Conservation (phyloP, 2,888 invertebrate species). For the Cryptus viduatorius region DNA sequence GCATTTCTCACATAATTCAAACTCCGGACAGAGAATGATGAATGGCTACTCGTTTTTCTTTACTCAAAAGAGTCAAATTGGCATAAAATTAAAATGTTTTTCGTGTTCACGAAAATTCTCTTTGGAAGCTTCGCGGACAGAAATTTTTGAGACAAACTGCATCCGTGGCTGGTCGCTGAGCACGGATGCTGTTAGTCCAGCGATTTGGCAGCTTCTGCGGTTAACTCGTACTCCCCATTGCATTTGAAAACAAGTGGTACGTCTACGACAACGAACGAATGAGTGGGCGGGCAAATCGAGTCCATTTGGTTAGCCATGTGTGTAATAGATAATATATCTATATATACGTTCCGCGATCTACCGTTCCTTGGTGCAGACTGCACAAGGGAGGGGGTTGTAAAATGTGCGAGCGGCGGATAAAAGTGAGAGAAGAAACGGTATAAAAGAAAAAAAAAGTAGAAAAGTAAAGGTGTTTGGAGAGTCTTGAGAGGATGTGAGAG, state of each 20-base stretch:
- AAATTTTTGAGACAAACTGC: not conserved
- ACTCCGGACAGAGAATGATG: not conserved
- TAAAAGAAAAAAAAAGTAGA: constrained; percentile 18
- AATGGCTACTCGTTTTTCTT: not conserved
- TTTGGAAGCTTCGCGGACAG: not conserved
- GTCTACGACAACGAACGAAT: not conserved
- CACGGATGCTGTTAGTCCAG: not conserved
- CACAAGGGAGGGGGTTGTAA: not conserved
- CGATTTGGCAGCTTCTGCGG: not conserved
- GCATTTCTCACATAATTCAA: not conserved
- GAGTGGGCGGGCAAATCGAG: constrained; percentile 16
- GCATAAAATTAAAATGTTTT: not conserved
- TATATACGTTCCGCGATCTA: not conserved
- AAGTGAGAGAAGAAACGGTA: not conserved
- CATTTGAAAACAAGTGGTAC: not conserved
- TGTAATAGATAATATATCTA: not conserved
- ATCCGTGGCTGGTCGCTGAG: not conserved
- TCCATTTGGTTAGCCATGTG: constrained; percentile 7
- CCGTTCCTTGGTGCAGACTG: not conserved
- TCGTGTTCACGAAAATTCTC: not conserved
- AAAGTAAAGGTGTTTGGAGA: constrained; percentile 35
- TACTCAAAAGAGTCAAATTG: not conserved
- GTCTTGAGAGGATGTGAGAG: constrained; percentile 1
- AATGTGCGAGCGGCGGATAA: not conserved
- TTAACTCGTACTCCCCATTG: not conserved